Conservation (phyloP, 1,140 invertebrate genomes). For the Apis cerana region DNA sequence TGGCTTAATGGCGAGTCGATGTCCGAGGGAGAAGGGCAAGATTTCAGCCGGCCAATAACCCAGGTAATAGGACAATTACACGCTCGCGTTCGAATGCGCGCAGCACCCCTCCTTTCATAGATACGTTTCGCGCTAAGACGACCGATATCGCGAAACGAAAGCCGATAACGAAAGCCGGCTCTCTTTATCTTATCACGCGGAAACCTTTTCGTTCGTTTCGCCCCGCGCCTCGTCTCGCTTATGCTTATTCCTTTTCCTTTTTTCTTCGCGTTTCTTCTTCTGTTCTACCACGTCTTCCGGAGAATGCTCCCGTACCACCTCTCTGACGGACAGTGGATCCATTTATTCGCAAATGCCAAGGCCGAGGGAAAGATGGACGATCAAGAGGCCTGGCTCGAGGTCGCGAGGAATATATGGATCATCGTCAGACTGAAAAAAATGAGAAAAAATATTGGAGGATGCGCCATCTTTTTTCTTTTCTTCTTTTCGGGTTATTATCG, state of each 20-base stretch:
- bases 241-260: conserved; percentile 32
- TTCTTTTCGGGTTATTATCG: too few relatives aligned
- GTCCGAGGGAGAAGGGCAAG: conserved; percentile 68
- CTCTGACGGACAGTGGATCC: conserved; percentile 77
- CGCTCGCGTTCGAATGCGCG: conserved; percentile 1
- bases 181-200: conserved; percentile 77
- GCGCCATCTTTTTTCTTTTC: too few relatives aligned
- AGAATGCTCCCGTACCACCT: conserved; percentile 52
- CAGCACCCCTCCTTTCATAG: background rate
- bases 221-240: conserved; percentile 29
- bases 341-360: conserved; percentile 80
- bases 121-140: conserved; percentile 2
- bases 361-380: conserved; percentile 59
- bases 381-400: background rate
- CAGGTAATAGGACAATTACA: conserved; percentile 51
- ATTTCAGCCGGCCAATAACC: conserved; percentile 54
- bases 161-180: conserved; percentile 58
- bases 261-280: conserved; percentile 9
- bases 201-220: conserved; percentile 71
- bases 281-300: conserved; percentile 26
- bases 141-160: conserved; percentile 62
- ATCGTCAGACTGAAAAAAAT: background rate
- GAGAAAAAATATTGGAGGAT: background rate
- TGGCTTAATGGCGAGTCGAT: conserved; percentile 76
- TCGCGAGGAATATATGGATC: conserved; percentile 10